Conservation (phyloP, 2,888 invertebrate species). For the Nemoura dubitans region DNA sequence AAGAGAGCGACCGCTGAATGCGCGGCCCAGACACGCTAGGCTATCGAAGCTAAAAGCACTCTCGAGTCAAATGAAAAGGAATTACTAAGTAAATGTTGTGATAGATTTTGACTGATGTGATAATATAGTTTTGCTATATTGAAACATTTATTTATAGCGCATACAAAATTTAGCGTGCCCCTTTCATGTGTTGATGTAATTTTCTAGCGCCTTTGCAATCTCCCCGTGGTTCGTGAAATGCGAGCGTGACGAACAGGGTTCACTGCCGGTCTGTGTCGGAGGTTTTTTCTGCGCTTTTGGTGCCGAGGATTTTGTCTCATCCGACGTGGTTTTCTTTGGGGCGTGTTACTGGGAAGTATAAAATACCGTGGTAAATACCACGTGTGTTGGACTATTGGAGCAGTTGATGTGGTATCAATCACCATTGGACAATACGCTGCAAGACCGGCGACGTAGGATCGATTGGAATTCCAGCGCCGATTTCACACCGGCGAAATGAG, state of each 20-base stretch:
- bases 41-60: constrained; percentile 17
- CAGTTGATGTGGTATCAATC: neutral
- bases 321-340: neutral
- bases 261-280: no score
- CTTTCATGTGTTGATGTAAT: neutral
- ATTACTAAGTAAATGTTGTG: constrained; percentile 19
- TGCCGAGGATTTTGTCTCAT: neutral
- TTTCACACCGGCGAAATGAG: neutral
- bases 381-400: neutral
- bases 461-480: no score
- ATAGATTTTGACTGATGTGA: constrained; percentile 27
- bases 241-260: neutral
- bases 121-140: neutral
- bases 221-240: neutral
- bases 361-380: no score
- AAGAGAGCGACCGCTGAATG: neutral
- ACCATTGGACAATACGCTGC: neutral
- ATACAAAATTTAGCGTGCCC: neutral
- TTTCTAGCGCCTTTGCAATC: neutral
- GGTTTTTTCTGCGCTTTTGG: neutral
- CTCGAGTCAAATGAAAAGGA: neutral
- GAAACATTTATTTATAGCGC: neutral
- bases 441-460: no score
- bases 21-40: neutral
- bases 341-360: no score